These are phyloP conservation scores for Melanotaenia trifasciata DNA, from an alignment of 2,797 vertebrate genomes.

Conservation along the genomic window DNA sequence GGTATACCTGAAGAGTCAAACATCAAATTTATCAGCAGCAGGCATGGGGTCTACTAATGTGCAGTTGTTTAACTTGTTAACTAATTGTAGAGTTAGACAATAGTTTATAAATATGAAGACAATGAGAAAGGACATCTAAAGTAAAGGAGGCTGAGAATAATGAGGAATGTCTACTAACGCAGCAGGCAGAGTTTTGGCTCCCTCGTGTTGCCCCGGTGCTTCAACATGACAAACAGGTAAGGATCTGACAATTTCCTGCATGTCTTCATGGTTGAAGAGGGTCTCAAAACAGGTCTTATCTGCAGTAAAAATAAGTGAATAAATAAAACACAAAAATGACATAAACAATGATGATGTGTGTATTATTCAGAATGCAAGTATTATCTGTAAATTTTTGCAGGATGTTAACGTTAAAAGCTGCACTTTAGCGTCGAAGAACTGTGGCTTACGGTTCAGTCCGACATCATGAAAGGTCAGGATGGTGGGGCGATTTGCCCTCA, in stretches of 20 bases:
- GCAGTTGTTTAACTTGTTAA: background rate
- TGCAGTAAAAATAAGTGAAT: conserved; percentile 50
- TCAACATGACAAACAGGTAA: conserved; percentile 93
- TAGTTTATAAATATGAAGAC: background rate
- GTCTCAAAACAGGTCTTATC: conserved; percentile 93
- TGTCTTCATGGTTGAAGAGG: conserved; percentile 92
- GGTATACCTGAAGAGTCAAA: conserved; percentile 81
- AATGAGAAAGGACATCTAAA: background rate
- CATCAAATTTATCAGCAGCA: conserved; percentile 10
- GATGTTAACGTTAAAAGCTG: background rate
- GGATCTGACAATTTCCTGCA: conserved; percentile 93
- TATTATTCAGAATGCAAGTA: background rate
- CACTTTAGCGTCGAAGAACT: no score
- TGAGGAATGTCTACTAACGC: conserved; percentile 77
- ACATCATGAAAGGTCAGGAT: conserved; percentile 96
- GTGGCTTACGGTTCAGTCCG: conserved; percentile 91
- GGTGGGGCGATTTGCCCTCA: conserved; percentile 85
- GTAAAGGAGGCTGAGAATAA: background rate
- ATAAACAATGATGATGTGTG: background rate
- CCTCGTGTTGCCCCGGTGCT: conserved; percentile 94
- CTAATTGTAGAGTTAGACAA: background rate
- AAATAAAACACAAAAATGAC: background rate
- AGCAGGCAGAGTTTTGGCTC: conserved; percentile 86
- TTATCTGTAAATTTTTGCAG: background rate
- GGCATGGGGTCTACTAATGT: background rate